Evolutionary conservation across 92 coral and sea anemone genomes (phyloP).

Genomic region (Porites cylindrica): DNA sequence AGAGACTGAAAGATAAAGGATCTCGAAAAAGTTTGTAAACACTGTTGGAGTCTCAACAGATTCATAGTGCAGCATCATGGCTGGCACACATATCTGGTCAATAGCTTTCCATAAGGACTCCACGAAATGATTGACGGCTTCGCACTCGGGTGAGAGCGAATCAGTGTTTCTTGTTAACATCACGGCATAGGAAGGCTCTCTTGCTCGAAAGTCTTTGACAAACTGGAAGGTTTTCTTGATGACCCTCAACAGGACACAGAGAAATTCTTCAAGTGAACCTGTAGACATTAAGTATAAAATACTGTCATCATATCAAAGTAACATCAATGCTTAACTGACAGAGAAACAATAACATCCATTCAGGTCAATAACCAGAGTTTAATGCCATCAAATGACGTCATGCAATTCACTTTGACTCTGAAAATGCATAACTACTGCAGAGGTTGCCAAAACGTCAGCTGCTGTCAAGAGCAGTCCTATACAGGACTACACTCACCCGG

Average conservation of each 20-base stretch:
- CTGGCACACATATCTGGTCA: constrained; percentile 88
- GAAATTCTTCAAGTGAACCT: constrained; percentile 74
- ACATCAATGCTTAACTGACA: too few relatives aligned
- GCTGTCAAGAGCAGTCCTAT: too few relatives aligned
- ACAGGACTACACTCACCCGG: too few relatives aligned
- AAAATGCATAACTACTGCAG: too few relatives aligned
- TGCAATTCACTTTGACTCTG: too few relatives aligned
- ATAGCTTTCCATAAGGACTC: constrained; percentile 66
- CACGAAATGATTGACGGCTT: constrained; percentile 28
- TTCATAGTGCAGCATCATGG: constrained; percentile 79
- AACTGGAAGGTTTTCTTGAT: constrained; percentile 66
- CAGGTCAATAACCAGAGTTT: too few relatives aligned
- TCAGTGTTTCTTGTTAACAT: constrained; percentile 59
- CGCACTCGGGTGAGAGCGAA: constrained; percentile 32
- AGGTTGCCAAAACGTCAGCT: too few relatives aligned
- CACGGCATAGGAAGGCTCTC: constrained; percentile 70
- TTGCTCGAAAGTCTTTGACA: constrained; percentile 32
- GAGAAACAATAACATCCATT: too few relatives aligned
- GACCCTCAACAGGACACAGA: constrained; percentile 67
- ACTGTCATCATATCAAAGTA: too few relatives aligned
- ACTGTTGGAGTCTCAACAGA: constrained; percentile 62
- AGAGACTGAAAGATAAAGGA: constrained; percentile 72
- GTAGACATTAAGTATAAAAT: background rate
- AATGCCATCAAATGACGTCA: too few relatives aligned
- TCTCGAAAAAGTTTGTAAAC: constrained; percentile 75